phyloP scores from a whole-genome alignment of 2,888 invertebrate species.

The Pollenia labialis region DNA sequence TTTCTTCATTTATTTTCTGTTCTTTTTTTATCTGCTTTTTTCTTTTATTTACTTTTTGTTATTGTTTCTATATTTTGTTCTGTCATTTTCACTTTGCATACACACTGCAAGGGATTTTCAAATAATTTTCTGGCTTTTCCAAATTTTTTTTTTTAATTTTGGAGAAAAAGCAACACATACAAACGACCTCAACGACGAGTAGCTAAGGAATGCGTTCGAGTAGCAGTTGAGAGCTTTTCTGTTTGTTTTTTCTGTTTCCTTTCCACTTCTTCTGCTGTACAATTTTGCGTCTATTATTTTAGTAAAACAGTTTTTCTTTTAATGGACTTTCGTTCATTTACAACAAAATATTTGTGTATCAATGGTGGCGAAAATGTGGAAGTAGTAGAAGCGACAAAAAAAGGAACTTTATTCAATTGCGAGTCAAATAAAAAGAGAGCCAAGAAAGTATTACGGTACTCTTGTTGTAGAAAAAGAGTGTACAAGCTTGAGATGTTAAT shows the following conservation, averaged over 20 bases:
- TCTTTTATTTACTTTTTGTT: conserved; percentile 75
- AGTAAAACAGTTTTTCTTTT: conserved; percentile 37
- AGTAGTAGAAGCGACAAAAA: conserved; percentile 32
- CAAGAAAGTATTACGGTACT: conserved; percentile 31
- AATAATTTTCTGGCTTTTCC: conserved; percentile 27
- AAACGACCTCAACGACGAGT: conserved; percentile 57
- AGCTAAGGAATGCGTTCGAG: conserved; percentile 79
- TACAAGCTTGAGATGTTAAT: neutral
- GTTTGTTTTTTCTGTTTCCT: conserved; percentile 57
- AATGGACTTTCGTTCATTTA: conserved; percentile 37
- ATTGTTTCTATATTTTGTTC: conserved; percentile 57
- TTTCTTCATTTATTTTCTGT: conserved; percentile 46
- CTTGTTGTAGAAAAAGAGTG: neutral
- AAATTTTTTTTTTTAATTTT: conserved; percentile 71
- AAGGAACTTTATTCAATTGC: conserved; percentile 22
- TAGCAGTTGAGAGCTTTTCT: conserved; percentile 77
- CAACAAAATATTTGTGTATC: conserved; percentile 3
- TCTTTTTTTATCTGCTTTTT: conserved; percentile 67
- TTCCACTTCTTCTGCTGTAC: conserved; percentile 23
- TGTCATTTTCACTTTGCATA: conserved; percentile 75
- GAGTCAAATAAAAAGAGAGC: conserved; percentile 7
- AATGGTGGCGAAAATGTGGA: conserved; percentile 34
- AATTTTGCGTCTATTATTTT: conserved; percentile 50
- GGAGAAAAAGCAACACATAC: conserved; percentile 72
- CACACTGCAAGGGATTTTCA: conserved; percentile 37